Base-by-base conservation (phyloP, 37 sponge, comb jelly and placozoan genomes). In the Haliclona indistincta region DNA sequence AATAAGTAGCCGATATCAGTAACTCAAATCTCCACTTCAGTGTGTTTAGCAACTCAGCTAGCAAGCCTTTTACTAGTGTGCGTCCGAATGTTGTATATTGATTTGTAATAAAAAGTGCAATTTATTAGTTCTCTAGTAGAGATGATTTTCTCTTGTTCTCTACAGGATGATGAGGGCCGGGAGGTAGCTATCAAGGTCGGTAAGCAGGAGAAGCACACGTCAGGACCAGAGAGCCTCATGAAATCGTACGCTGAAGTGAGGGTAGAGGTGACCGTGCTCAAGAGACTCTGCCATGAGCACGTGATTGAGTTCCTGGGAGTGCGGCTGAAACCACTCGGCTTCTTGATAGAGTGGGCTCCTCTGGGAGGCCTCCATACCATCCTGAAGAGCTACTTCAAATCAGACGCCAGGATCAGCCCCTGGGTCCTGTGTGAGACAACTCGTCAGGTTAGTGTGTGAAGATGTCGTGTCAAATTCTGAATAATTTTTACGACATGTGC, bases 331-430 rank as follows among this genome's bases (percentile, higher is more conserved):
- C 96, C 96, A 2, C 75, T 86, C 60, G 81, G 86, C 75, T 78
- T 95, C 83, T 79, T 87, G 61, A 76, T 95, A 76, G 92, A 95
- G 72, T 91, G 92, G 96, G 96, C 96, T n/a, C 84, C 82, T 26
- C 68, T 71, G 20, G 85, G 85, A 20, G 69, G 80, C 38, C 81
- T 94, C 40, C 55, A 75, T 35, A 70, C 73, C 6, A 40, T 91
- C 15, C 54, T 95, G 3, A 51, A 71, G 32, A 77, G 76, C 42
- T 95, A 88, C 70, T 36, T 72, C 47, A 90, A 88, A 73, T 43
- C 62, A 60, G 75, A 84, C 47, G 79, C 71, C 43, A 63, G 73
- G 8, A 80, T 95, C 53, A 67, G 81, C 20, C 92, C 92, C 10
- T 80, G 29, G 19, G 64, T 70, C 2, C 80, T 91, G 61, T 86